Percentiles rank a stretch among this genome's conserved stretches.
phyloP scores from a whole-genome alignment of 1,140 invertebrate species.

The Lepidurus apus region DNA sequence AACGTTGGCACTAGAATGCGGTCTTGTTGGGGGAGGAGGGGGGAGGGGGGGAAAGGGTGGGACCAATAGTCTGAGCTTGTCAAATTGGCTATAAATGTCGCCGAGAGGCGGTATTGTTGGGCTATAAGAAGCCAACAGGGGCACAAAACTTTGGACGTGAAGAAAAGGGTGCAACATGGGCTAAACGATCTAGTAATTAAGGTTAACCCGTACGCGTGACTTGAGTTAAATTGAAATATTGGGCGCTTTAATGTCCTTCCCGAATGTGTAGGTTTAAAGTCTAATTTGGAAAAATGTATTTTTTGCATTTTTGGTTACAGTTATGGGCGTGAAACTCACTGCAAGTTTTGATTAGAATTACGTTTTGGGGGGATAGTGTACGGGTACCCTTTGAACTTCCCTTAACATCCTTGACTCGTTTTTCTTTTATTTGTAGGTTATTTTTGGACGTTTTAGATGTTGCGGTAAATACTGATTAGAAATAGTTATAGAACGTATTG shows the following conservation, averaged over 20 bases:
- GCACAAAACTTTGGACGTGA: background rate
- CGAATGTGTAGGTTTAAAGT: too few species aligned
- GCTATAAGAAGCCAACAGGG: background rate
- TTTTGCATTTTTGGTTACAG: too few species aligned
- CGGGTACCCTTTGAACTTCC: background rate
- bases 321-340: too few species aligned
- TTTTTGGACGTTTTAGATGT: background rate
- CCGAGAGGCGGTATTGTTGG: background rate
- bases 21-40: background rate
- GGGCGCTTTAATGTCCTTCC: too few species aligned
- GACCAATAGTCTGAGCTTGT: background rate
- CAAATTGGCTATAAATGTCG: conserved; percentile 1
- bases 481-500: background rate
- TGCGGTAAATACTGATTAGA: background rate
- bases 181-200: background rate
- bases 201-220: background rate
- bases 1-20: background rate
- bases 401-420: background rate
- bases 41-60: background rate
- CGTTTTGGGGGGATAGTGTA: too few species aligned
- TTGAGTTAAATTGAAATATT: background rate
- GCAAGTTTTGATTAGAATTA: too few species aligned
- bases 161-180: background rate
- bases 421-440: background rate
- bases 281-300: too few species aligned